phyloP scores from a whole-genome alignment of 35 echinoderm and acorn worm genomes.

The Diadema setosum region DNA sequence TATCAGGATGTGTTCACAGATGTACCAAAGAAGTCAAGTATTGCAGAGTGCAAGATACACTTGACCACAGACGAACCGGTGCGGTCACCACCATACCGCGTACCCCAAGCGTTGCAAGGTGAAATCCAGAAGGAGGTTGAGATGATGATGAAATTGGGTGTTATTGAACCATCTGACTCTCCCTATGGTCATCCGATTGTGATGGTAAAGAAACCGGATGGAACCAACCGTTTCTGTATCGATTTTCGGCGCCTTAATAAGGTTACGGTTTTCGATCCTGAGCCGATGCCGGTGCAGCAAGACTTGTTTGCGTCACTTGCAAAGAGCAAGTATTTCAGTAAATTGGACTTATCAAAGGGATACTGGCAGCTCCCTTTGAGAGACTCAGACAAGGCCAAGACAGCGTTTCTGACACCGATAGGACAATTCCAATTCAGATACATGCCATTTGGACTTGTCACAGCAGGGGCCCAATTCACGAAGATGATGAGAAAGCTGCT shows the following conservation, averaged over 20 bases:
- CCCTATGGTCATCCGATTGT: conserved; percentile 19
- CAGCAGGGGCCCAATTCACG: conserved; percentile 36
- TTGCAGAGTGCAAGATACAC: background rate
- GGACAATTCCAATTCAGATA: conserved; percentile 45
- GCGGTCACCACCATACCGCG: conserved; percentile 15
- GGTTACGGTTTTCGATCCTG: conserved; percentile 20
- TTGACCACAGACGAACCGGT: background rate
- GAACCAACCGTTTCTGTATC: background rate
- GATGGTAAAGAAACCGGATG: conserved; percentile 9
- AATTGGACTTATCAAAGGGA: conserved; percentile 56
- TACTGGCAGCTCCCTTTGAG: conserved; percentile 56
- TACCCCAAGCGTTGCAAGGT: conserved; percentile 23
- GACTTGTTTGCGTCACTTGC: background rate
- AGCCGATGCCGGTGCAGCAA: background rate
- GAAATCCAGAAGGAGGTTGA: conserved; percentile 16
- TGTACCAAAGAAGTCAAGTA: background rate
- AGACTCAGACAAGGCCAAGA: conserved; percentile 5
- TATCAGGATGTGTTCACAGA: background rate
- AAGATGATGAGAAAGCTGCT: too few relatives aligned
- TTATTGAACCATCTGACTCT: conserved; percentile 18
- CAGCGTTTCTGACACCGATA: conserved; percentile 35
- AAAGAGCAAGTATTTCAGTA: conserved; percentile 19
- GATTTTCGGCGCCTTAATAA: too few relatives aligned
- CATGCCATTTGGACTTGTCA: conserved; percentile 41
- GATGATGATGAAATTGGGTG: conserved; percentile 20